phyloP scores from a whole-genome alignment of 2,888 invertebrate species.

The Trichogramma dendrolimi region DNA sequence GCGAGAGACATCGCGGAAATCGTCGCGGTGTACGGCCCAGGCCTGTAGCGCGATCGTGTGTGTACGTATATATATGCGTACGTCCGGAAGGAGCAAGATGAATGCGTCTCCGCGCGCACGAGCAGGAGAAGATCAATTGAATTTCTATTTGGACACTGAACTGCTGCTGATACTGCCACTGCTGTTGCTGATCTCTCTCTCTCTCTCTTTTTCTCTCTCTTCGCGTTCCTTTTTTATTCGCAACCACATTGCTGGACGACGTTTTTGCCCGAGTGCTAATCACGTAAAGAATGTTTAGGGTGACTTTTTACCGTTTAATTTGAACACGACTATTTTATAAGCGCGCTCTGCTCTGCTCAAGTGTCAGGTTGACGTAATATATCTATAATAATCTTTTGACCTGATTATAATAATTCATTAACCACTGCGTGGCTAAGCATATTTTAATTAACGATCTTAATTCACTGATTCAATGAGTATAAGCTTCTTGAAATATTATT shows the following conservation, averaged over 20 bases:
- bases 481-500: too few relatives aligned
- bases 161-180: background rate
- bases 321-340: background rate
- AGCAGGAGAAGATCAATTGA: slow-evolving; percentile 59
- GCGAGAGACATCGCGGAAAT: slow-evolving; percentile 43
- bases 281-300: slow-evolving; percentile 5
- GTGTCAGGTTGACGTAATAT: too few relatives aligned
- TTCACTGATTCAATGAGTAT: too few relatives aligned
- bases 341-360: too few relatives aligned
- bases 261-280: slow-evolving; percentile 14
- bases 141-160: slow-evolving; percentile 55
- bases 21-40: slow-evolving; percentile 22
- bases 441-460: too few relatives aligned
- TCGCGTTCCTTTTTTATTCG: slow-evolving; percentile 1
- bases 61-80: slow-evolving; percentile 39
- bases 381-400: too few relatives aligned
- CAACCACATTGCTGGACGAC: slow-evolving; percentile 4
- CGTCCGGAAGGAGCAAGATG: slow-evolving; percentile 55
- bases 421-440: too few relatives aligned
- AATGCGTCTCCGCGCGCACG: slow-evolving; percentile 51
- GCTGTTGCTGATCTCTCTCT: background rate
- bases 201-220: slow-evolving; percentile 12
- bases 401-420: too few relatives aligned
- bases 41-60: slow-evolving; percentile 23
- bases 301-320: slow-evolving; percentile 15